Evolutionary conservation across 2,113 vertebrate genomes (phyloP), one percentile per base, ranked within the genome.

Genomic region (Salvelinus fontinalis): DNA sequence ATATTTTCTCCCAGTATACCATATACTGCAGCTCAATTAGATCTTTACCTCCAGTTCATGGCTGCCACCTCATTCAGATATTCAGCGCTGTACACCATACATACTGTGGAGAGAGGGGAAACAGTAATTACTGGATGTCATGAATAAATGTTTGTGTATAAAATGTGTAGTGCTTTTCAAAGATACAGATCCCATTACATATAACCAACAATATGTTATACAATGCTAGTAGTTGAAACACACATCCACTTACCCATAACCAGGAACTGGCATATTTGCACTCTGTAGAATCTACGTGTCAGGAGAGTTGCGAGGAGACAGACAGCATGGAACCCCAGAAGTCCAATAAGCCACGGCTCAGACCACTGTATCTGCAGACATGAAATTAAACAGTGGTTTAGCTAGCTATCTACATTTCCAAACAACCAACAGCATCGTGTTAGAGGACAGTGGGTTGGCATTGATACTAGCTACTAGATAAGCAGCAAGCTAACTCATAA

Each of bases 41-140:
- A 66, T 72, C 76, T 79, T 76, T 91, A 98, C 98, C 94, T 97
- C 98, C 96, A 99, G 88, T 99, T 96, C 93, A 94, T 92, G 2
- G 98, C 97, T 31, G 97, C 97, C n/a, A 93, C 70, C 85, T 99
- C 97, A 76, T 99, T 99, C 75, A 99, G 92, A 76, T 98, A 96
- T 81, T 99, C 97, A 31, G 97, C 96, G 0, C 90, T 93, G 44
- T 90, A 97, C 70, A 99, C 96, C 74, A 98, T 86, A 5, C 60
- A 84, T 13, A 95, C 97, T 99, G 82, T 78, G 51, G 34, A 86
- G 65, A 88, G 14, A 88, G 2, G 18, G 0, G 9, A 48, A 1
- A 67, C 60, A 62, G 27, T 48, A 60, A 9, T n/a, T n/a, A 11
- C 70, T 67, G 39, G 60, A 13, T 26, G 16, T n/a, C 3, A 27